Percentiles rank a stretch among this genome's conserved stretches.
Evolutionary conservation across 2,797 vertebrate species (phyloP).

Genomic region (Artibeus jamaicensis): DNA sequence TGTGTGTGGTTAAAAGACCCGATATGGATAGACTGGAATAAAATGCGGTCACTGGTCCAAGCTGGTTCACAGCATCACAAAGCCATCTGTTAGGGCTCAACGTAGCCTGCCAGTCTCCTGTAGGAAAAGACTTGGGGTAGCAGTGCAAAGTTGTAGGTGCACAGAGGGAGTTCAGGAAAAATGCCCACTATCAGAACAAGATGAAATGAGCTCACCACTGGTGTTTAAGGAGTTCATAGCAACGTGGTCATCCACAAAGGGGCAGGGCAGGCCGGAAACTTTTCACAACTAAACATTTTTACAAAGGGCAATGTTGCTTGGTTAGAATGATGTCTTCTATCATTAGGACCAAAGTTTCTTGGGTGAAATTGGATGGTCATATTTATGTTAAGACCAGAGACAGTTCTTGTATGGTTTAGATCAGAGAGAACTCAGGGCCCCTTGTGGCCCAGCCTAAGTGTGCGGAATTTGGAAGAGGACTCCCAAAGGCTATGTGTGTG

Average conservation of each 20-base stretch:
- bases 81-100: slow-evolving; percentile 9
- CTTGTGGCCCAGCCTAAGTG: not conserved
- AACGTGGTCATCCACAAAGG: not conserved
- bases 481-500: not conserved
- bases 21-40: slow-evolving; percentile 11
- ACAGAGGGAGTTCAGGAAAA: not conserved
- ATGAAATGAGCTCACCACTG: not conserved
- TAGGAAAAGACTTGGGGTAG: not conserved
- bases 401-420: not conserved
- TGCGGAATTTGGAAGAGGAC: not conserved
- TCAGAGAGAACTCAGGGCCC: not conserved
- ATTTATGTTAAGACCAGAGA: not conserved
- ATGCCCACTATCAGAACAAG: not conserved
- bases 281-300: not conserved
- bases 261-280: not conserved
- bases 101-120: not conserved
- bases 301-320: not conserved
- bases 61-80: not conserved
- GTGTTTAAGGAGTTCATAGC: not conserved
- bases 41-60: slow-evolving; percentile 15
- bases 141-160: not conserved
- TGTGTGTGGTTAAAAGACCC: not conserved
- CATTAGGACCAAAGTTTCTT: not conserved
- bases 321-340: not conserved
- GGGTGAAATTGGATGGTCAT: not conserved